phyloP scores from a whole-genome alignment of 2,888 invertebrate genomes.

The Ashinkailepas kermadecensis region DNA sequence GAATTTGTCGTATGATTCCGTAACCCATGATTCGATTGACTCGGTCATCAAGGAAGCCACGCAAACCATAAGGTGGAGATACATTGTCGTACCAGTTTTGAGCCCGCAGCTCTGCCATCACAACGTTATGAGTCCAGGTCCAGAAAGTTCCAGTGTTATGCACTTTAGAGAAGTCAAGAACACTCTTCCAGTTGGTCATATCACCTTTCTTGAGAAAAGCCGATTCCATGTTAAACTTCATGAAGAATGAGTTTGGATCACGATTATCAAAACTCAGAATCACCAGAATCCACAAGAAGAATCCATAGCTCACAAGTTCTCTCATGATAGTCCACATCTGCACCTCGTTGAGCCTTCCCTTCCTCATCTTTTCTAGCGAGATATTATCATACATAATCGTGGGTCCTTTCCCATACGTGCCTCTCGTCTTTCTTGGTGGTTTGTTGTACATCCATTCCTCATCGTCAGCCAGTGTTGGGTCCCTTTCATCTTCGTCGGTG shows the following conservation, averaged over 20 bases:
- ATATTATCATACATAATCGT: constrained; percentile 33
- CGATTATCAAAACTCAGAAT: constrained; percentile 44
- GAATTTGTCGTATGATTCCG: constrained; percentile 47
- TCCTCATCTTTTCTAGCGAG: constrained; percentile 38
- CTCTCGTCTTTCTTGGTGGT: background rate
- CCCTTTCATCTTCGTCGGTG: constrained; percentile 37
- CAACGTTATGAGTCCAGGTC: constrained; percentile 42
- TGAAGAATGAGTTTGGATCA: constrained; percentile 39
- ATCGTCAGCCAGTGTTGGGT: constrained; percentile 33
- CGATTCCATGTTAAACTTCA: constrained; percentile 41
- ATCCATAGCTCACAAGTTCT: constrained; percentile 44
- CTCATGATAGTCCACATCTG: constrained; percentile 44
- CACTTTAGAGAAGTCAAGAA: constrained; percentile 36
- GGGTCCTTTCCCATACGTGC: background rate
- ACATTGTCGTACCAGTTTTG: constrained; percentile 46
- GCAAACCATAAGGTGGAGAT: constrained; percentile 44
- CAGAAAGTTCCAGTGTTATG: constrained; percentile 42
- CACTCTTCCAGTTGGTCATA: background rate
- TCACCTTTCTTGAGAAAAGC: constrained; percentile 34
- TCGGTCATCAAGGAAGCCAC: constrained; percentile 47
- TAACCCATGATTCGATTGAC: constrained; percentile 49
- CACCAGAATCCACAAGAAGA: constrained; percentile 46
- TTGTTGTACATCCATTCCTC: constrained; percentile 34
- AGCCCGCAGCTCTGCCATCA: constrained; percentile 42
- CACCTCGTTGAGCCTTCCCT: constrained; percentile 42